phyloP scores from a whole-genome alignment of 2,888 invertebrate genomes.

The Eumerus sabulonum region DNA sequence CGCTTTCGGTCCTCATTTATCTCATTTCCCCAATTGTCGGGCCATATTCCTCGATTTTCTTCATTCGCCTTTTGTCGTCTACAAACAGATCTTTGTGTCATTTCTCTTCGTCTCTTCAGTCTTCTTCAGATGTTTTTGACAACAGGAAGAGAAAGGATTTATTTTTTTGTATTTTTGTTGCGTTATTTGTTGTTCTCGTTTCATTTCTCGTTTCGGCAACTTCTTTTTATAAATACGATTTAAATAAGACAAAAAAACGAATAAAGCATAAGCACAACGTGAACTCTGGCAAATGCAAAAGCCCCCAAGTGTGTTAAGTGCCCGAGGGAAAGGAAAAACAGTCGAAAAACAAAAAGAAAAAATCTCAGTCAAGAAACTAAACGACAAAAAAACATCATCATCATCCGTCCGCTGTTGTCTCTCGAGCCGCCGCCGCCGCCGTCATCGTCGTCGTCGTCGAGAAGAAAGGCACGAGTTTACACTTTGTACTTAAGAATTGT shows the following conservation, averaged over 20 bases:
- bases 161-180: constrained; percentile 70
- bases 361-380: constrained; percentile 33
- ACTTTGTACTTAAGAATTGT: neutral
- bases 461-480: constrained; percentile 45
- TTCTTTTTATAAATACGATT: constrained; percentile 45
- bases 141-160: constrained; percentile 71
- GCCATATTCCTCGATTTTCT: constrained; percentile 24
- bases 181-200: constrained; percentile 70
- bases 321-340: too few relatives aligned
- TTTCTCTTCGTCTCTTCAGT: constrained; percentile 60
- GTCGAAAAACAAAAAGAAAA: constrained; percentile 4
- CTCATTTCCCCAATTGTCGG: constrained; percentile 38
- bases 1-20: constrained; percentile 44
- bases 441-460: constrained; percentile 29
- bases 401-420: constrained; percentile 1
- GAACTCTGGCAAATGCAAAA: constrained; percentile 39
- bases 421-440: constrained; percentile 26
- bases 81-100: constrained; percentile 38
- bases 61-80: constrained; percentile 24
- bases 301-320: constrained; percentile 11
- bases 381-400: constrained; percentile 41
- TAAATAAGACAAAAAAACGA: constrained; percentile 2
- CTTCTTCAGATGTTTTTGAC: constrained; percentile 72
- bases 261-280: constrained; percentile 58
- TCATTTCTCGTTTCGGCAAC: constrained; percentile 53